Base-by-base conservation (phyloP, 1,140 invertebrate genomes). In the Trachelipus rathkii region DNA sequence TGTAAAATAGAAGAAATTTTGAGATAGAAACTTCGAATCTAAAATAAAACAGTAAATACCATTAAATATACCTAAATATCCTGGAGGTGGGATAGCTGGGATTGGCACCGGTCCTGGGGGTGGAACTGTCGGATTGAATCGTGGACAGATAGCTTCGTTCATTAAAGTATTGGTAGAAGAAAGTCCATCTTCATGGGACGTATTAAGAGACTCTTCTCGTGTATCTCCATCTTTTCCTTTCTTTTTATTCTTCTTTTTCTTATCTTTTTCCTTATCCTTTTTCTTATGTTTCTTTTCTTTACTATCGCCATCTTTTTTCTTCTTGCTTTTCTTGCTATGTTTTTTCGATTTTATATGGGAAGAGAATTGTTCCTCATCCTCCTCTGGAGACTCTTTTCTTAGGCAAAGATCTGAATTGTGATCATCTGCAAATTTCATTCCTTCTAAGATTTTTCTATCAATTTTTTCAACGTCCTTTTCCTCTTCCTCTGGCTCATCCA, bases 231-330 rank as follows among this genome's bases (percentile, higher is more conserved):
- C 50, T 19, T 60, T 60, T 19, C 8, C 19, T 19, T 60, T 60
- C 50, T 19, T 19, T 60, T 60, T 60, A 13, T 60, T 60, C 19
- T 60, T 60, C 50, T 60, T 60, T 60, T 60, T 19, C 50, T 60
- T 60, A 19, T 60, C 50, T 60, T 60, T 60, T 19, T 60, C 50
- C 19, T 60, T 60, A 19, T 60, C 50, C 50, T 60, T 60, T 19
- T 60, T 60, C 50, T 60, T 60, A 60, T 60, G 50, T 19, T 60
- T 60, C 50, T 60, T 60, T 60, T 60, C 50, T 8, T 60, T 60
- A 13, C 8, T 19, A 15, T 60, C 50, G 11, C 50, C 50, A 15
- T 60, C 50, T 8, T 60, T 60, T 8, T 60, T 60, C 50, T 60
- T 60, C 19, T 60, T 60, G 8, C 50, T 60, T 60, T 60, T 60